A percentile compares a stretch with the other conserved stretches of the same genome.
These are phyloP conservation scores for Trachymyrmex septentrionalis DNA, from an alignment of 1,140 invertebrate species.

Conservation along the genomic window DNA sequence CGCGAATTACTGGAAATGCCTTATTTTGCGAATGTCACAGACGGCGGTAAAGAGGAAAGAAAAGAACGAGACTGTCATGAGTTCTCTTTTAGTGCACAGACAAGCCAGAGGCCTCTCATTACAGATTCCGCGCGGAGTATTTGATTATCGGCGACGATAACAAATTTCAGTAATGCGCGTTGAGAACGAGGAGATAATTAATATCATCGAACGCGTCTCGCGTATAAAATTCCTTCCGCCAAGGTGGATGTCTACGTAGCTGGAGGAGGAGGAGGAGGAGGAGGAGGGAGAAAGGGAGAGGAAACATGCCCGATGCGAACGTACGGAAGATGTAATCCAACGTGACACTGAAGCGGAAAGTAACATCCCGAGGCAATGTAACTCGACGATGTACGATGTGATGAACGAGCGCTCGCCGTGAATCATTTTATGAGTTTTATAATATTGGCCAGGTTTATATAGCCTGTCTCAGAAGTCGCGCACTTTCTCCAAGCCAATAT, in stretches of 20 bases:
- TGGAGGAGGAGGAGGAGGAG: not conserved
- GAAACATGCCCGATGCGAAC: slow-evolving; percentile 25
- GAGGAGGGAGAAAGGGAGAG: slow-evolving; percentile 24
- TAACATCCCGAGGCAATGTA: slow-evolving; percentile 57
- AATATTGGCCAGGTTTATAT: slow-evolving; percentile 30
- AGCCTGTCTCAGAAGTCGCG: slow-evolving; percentile 21
- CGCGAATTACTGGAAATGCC: slow-evolving; percentile 73
- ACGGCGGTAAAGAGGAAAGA: not conserved
- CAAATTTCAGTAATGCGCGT: slow-evolving; percentile 45
- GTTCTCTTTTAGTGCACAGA: slow-evolving; percentile 30
- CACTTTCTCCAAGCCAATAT: slow-evolving; percentile 39
- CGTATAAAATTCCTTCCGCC: slow-evolving; percentile 43
- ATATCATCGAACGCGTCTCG: slow-evolving; percentile 51
- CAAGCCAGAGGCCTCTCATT: slow-evolving; percentile 52
- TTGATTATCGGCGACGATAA: slow-evolving; percentile 64
- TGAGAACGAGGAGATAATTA: slow-evolving; percentile 65
- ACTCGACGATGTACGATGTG: slow-evolving; percentile 58
- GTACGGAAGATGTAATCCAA: slow-evolving; percentile 61
- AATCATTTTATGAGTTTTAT: slow-evolving; percentile 56
- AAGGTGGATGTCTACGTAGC: not conserved
- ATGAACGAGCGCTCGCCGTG: slow-evolving; percentile 60
- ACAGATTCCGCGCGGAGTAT: slow-evolving; percentile 63
- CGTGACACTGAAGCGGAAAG: slow-evolving; percentile 61
- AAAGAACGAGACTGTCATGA: slow-evolving; percentile 25
- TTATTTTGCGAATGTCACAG: slow-evolving; percentile 65